Evolutionary conservation across 1,140 invertebrate genomes (phyloP).

Genomic region (Sminthurides bifidus): DNA sequence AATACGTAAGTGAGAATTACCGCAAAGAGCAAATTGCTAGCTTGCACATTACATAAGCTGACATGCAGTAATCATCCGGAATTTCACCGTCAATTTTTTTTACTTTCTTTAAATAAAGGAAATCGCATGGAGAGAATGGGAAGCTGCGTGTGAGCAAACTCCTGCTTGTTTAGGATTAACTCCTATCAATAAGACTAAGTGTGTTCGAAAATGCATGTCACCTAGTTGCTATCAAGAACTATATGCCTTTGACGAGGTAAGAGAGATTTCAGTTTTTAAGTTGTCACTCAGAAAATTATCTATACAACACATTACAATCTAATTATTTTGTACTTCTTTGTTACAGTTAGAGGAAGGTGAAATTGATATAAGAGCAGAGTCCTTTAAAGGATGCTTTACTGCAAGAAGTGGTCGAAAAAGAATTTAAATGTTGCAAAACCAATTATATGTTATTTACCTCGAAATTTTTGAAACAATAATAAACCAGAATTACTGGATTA

Average conservation of each 20-base stretch:
- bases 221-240: slow-evolving; percentile 31
- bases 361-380: slow-evolving; percentile 32
- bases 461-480: not conserved
- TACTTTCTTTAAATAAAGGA: slow-evolving; percentile 12
- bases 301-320: not conserved
- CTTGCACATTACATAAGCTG: no score
- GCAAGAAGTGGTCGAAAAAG: slow-evolving; percentile 23
- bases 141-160: slow-evolving; percentile 28
- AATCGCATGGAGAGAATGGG: slow-evolving; percentile 29
- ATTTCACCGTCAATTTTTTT: not conserved
- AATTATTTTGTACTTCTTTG: not conserved
- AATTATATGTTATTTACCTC: not conserved
- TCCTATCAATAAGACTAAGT: slow-evolving; percentile 27
- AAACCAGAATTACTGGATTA: not conserved
- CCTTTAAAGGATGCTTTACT: slow-evolving; percentile 33
- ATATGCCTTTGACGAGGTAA: slow-evolving; percentile 32
- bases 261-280: not conserved
- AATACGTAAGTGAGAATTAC: slow-evolving; percentile 22
- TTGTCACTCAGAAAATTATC: not conserved
- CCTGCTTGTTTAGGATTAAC: slow-evolving; percentile 23
- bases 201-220: slow-evolving; percentile 31
- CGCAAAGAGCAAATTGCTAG: no score
- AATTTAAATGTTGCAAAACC: slow-evolving; percentile 8
- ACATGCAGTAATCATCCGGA: no score
- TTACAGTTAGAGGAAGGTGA: slow-evolving; percentile 33